These are phyloP conservation scores for Craterocephalus amniculus DNA, from an alignment of 2,797 vertebrate genomes.

Conservation along the genomic window DNA sequence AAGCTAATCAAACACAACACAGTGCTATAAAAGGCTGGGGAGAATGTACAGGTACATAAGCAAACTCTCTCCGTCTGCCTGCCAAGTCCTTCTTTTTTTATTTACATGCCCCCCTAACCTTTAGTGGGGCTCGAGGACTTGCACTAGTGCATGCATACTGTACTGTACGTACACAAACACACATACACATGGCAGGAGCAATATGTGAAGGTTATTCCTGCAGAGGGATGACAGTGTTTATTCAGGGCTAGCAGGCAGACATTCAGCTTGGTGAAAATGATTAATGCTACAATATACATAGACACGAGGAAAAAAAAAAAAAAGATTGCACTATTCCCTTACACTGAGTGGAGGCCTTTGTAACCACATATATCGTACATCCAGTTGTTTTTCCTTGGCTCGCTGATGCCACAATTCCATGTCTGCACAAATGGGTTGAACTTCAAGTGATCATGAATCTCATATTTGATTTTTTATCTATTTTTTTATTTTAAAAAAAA, in stretches of 20 bases:
- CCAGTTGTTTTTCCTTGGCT: constrained; percentile 32
- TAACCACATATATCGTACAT: constrained; percentile 26
- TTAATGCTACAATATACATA: constrained; percentile 79
- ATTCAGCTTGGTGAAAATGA: constrained; percentile 78
- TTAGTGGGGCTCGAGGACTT: constrained; percentile 48
- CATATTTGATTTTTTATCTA: constrained; percentile 36
- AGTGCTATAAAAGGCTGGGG: constrained; percentile 54
- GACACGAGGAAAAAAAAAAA: constrained; percentile 46
- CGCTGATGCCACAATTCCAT: neutral
- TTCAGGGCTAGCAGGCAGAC: constrained; percentile 77
- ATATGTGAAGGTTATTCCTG: constrained; percentile 80
- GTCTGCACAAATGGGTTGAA: constrained; percentile 13
- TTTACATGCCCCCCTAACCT: constrained; percentile 75
- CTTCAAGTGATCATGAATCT: constrained; percentile 35
- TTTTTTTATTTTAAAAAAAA: constrained; percentile 2
- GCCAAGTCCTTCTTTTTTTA: constrained; percentile 68
- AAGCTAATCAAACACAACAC: constrained; percentile 75
- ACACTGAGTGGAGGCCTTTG: constrained; percentile 37
- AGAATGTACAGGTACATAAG: constrained; percentile 67
- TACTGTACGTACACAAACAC: constrained; percentile 43
- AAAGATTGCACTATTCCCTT: constrained; percentile 25
- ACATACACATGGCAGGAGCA: constrained; percentile 62
- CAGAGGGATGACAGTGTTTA: constrained; percentile 79
- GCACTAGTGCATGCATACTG: constrained; percentile 18
- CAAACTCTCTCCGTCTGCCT: constrained; percentile 53